A percentile compares a stretch with the other conserved stretches of the same genome.
Evolutionary conservation across 92 coral and sea anemone genomes (phyloP).

Genomic region (Pocillopora meandrina): DNA sequence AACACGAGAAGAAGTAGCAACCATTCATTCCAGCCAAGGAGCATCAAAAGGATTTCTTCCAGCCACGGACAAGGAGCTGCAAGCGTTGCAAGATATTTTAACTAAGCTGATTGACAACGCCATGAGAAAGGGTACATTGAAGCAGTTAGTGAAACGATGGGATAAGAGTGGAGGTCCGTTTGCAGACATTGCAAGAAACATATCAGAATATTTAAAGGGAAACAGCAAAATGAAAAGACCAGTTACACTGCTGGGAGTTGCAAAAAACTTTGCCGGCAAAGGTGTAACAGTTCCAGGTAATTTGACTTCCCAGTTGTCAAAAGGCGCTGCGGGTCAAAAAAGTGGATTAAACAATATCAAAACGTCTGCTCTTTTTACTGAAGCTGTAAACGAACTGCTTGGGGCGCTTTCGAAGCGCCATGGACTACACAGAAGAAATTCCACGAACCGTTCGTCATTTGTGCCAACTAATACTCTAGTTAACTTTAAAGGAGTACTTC

Average conservation of each 20-base stretch:
- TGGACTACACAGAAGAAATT: conserved; percentile 2
- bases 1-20: conserved; percentile 59
- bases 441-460: conserved; percentile 15
- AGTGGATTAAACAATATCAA: neutral
- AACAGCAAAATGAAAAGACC: neutral
- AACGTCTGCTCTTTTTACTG: neutral
- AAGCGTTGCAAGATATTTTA: conserved; percentile 13
- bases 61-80: neutral
- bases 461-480: conserved; percentile 23
- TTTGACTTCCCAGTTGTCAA: neutral
- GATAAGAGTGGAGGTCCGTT: conserved; percentile 38
- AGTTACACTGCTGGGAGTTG: neutral
- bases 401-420: conserved; percentile 26
- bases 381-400: conserved; percentile 29
- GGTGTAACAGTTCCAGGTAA: neutral
- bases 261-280: neutral
- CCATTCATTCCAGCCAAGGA: conserved; percentile 6
- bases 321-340: conserved; percentile 1
- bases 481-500: conserved; percentile 21
- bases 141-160: conserved; percentile 27
- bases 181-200: conserved; percentile 36
- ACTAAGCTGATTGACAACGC: conserved; percentile 25
- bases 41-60: neutral
- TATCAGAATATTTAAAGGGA: conserved; percentile 26
- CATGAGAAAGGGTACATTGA: conserved; percentile 23